Evolutionary conservation across 2,113 vertebrate genomes (phyloP).

Genomic region (Neogale vison): DNA sequence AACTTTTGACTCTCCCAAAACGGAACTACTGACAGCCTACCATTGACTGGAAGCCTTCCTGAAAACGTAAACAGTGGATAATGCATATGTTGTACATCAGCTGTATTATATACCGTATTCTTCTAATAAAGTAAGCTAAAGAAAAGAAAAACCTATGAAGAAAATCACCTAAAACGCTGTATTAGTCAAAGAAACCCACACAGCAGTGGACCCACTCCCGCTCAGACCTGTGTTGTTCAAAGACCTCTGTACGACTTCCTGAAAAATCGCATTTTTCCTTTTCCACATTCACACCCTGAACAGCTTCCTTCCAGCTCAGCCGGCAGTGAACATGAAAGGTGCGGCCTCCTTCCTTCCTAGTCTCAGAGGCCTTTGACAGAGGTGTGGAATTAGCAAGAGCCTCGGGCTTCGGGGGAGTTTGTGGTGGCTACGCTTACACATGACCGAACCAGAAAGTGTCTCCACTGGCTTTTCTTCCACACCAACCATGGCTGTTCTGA

Average conservation of each 20-base stretch:
- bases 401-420: neutral
- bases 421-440: neutral
- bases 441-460: neutral
- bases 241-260: neutral
- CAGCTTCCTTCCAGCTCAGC: neutral
- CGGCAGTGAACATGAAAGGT: neutral
- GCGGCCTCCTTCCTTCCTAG: neutral
- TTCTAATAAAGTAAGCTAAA: neutral
- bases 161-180: neutral
- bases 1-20: neutral
- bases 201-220: neutral
- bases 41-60: neutral
- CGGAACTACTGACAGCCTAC: neutral
- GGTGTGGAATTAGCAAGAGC: neutral
- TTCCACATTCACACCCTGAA: neutral
- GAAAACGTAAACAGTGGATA: neutral
- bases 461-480: neutral
- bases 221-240: neutral
- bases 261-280: neutral
- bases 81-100: neutral
- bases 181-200: neutral
- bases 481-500: neutral
- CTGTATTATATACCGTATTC: neutral
- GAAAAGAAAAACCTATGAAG: neutral
- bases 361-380: neutral